Percentiles rank a stretch among this genome's conserved stretches.
Evolutionary conservation across 2,797 vertebrate genomes (phyloP).

Genomic region (Pyrocephalus nanus): DNA sequence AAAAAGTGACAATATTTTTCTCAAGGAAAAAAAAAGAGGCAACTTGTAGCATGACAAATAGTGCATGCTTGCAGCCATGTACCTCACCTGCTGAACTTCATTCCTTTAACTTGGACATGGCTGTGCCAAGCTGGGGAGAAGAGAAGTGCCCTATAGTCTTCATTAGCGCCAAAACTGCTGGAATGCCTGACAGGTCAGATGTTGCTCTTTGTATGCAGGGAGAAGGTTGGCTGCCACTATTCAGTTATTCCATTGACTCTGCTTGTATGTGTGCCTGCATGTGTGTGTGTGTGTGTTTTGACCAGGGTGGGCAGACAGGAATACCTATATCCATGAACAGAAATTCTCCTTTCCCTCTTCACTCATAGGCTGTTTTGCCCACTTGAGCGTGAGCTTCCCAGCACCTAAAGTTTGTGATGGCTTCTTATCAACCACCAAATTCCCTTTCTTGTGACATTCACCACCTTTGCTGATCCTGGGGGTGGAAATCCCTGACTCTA

Average conservation of each 20-base stretch:
- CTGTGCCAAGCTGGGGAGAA: not conserved
- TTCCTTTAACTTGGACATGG: not conserved
- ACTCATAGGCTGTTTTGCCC: not conserved
- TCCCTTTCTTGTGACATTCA: not conserved
- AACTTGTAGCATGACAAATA: conserved; percentile 25
- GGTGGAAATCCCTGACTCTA: not conserved
- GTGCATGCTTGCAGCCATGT: not conserved
- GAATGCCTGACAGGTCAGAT: accelerated
- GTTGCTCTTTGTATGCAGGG: not conserved
- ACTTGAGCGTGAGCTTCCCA: not conserved
- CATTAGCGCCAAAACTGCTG: not conserved
- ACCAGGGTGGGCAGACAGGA: not conserved
- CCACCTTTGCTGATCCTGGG: not conserved
- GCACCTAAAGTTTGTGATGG: not conserved
- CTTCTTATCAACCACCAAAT: not conserved
- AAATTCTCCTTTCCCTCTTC: not conserved
- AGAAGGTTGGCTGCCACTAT: not conserved
- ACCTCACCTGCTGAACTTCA: conserved; percentile 30
- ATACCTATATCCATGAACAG: not conserved
- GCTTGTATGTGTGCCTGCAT: accelerated
- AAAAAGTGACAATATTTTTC: conserved; percentile 79
- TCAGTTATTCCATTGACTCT: accelerated
- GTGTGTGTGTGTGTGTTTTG: not conserved
- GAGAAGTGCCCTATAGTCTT: not conserved
- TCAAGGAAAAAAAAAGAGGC: conserved; percentile 42